A percentile compares a stretch with the other conserved stretches of the same genome.
Evolutionary conservation across 2,113 vertebrate genomes (phyloP).

Genomic region (Hiodon tergisus): DNA sequence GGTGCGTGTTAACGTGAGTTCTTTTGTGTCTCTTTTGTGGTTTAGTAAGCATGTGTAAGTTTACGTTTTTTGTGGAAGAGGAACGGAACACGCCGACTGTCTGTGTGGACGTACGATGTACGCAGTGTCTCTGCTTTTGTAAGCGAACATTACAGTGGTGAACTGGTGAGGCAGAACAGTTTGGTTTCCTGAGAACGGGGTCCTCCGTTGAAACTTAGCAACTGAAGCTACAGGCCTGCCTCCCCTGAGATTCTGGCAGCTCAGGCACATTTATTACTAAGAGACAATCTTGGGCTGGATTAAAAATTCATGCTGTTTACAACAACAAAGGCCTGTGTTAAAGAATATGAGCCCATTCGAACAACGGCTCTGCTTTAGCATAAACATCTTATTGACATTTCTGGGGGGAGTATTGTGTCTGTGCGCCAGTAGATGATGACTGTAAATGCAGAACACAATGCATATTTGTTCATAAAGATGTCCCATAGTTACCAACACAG

Average conservation of each 20-base stretch:
- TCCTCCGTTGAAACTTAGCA: constrained; percentile 63
- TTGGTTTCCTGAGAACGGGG: constrained; percentile 52
- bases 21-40: constrained; percentile 11
- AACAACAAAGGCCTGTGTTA: constrained; percentile 59
- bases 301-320: constrained; percentile 75
- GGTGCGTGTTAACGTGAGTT: not conserved
- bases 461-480: constrained; percentile 1
- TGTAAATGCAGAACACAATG: not conserved
- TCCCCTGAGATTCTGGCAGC: constrained; percentile 54
- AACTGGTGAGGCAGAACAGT: constrained; percentile 49
- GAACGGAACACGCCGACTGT: too few relatives aligned
- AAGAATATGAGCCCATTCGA: constrained; percentile 59
- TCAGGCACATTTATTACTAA: constrained; percentile 63
- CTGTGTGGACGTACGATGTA: not conserved
- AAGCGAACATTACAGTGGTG: constrained; percentile 16
- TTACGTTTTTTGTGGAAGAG: too few relatives aligned
- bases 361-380: constrained; percentile 59
- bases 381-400: constrained; percentile 58
- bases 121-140: not conserved
- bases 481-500: not conserved
- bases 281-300: constrained; percentile 60
- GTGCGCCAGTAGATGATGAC: not conserved
- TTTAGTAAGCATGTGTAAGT: not conserved
- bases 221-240: constrained; percentile 55
- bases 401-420: constrained; percentile 49